Evolutionary conservation across 1,140 invertebrate species (phyloP).

Genomic region (Chymomyza costata): DNA sequence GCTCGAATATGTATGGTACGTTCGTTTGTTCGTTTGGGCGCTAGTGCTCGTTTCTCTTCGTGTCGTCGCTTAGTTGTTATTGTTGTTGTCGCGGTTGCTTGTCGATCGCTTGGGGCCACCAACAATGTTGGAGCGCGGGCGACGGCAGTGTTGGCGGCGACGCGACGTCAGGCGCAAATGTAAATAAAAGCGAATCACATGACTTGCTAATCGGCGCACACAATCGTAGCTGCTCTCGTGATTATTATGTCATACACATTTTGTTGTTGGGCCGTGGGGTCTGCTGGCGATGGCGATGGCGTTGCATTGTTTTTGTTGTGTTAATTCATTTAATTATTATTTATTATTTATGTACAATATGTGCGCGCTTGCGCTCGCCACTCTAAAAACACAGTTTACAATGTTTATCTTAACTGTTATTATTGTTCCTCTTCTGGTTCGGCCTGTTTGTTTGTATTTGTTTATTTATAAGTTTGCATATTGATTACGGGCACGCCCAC

Average conservation of each 20-base stretch:
- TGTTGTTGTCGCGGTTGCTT: not conserved
- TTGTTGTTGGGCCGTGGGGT: conserved; percentile 52
- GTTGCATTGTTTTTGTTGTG: conserved; percentile 22
- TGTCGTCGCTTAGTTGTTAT: conserved; percentile 2
- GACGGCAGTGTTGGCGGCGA: conserved; percentile 14
- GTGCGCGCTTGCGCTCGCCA: no score
- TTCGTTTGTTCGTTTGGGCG: conserved; percentile 16
- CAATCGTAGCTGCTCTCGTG: conserved; percentile 68
- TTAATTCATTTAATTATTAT: conserved; percentile 69
- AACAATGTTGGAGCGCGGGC: not conserved
- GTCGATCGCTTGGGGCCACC: conserved; percentile 14
- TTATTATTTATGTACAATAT: conserved; percentile 49
- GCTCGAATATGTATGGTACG: conserved; percentile 14
- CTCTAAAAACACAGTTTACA: no score
- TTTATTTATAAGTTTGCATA: conserved; percentile 38
- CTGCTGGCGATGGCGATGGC: conserved; percentile 6
- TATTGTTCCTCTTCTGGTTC: no score
- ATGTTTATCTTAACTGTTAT: conserved; percentile 51
- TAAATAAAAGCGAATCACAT: conserved; percentile 75
- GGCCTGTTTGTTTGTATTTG: conserved; percentile 29
- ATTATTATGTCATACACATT: conserved; percentile 75
- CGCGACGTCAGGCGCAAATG: conserved; percentile 63
- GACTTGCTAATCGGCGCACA: conserved; percentile 74
- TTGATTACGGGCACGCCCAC: conserved; percentile 20
- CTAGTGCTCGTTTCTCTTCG: conserved; percentile 1